These are phyloP conservation scores for Sebastes reedi DNA, from an alignment of 2,797 vertebrate genomes.

Conservation along the genomic window DNA sequence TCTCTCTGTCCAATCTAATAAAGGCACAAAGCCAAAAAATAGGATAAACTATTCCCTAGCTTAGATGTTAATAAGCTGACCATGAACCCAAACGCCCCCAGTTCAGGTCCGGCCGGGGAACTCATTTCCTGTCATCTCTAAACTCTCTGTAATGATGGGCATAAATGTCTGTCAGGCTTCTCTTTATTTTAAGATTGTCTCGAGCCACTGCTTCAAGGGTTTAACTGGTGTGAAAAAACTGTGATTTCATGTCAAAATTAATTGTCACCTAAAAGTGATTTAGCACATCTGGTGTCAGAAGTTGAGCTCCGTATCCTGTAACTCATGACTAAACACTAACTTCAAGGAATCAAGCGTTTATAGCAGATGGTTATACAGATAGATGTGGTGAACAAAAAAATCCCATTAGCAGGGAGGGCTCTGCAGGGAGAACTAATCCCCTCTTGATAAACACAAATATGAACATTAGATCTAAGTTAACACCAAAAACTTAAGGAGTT, in stretches of 20 bases:
- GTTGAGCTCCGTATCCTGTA: background rate
- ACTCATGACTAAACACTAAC: background rate
- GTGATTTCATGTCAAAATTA: background rate
- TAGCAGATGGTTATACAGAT: slow-evolving; percentile 3
- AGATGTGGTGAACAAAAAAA: background rate
- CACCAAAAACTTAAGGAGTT: background rate
- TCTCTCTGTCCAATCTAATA: no score
- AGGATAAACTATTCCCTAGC: background rate
- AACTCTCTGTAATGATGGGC: background rate
- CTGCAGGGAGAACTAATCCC: background rate
- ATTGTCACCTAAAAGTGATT: slow-evolving; percentile 2
- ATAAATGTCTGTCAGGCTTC: background rate
- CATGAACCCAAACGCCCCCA: background rate
- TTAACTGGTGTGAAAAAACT: background rate
- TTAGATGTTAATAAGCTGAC: background rate
- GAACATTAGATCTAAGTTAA: background rate
- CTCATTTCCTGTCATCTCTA: background rate
- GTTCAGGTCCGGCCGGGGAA: background rate
- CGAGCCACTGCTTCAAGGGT: background rate
- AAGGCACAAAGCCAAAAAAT: no score
- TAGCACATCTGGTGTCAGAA: background rate
- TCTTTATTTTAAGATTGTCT: background rate
- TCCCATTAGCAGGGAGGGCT: background rate
- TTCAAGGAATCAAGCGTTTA: background rate
- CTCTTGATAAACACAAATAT: background rate